A percentile compares a stretch with the other conserved stretches of the same genome.
Conservation (phyloP, 2,797 vertebrate species). For the Typhlichthys subterraneus region DNA sequence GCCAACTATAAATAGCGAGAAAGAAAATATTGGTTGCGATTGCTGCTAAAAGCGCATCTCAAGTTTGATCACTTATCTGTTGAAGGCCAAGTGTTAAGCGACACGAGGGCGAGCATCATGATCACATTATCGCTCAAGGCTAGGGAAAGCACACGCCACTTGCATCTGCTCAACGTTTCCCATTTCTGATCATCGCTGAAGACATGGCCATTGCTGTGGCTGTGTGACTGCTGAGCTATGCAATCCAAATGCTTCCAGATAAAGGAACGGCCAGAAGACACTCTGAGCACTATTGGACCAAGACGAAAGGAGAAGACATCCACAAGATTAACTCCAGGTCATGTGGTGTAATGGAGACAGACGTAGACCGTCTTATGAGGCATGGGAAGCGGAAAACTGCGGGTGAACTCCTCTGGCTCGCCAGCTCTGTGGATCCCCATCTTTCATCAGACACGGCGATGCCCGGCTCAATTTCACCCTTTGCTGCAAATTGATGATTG, state of each 20-base stretch:
- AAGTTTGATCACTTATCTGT: slow-evolving; percentile 49
- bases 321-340: slow-evolving; percentile 60
- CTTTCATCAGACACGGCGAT: slow-evolving; percentile 67
- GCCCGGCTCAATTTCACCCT: slow-evolving; percentile 62
- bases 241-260: slow-evolving; percentile 52
- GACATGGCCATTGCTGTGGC: slow-evolving; percentile 51
- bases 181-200: slow-evolving; percentile 67
- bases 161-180: slow-evolving; percentile 79
- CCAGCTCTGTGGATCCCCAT: slow-evolving; percentile 60
- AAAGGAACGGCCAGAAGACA: slow-evolving; percentile 36
- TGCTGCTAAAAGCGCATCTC: slow-evolving; percentile 45
- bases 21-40: slow-evolving; percentile 31
- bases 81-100: slow-evolving; percentile 38
- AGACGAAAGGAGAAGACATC: slow-evolving; percentile 63
- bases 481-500: slow-evolving; percentile 71
- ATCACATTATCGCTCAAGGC: slow-evolving; percentile 83
- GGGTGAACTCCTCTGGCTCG: slow-evolving; percentile 55
- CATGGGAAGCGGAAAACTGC: slow-evolving; percentile 53
- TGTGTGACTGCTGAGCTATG: slow-evolving; percentile 21
- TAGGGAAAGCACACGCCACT: slow-evolving; percentile 78
- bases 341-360: slow-evolving; percentile 70
- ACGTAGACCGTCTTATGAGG: slow-evolving; percentile 40
- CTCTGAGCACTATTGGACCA: slow-evolving; percentile 48
- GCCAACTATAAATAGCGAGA: slow-evolving; percentile 50
- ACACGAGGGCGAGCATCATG: slow-evolving; percentile 67